Evolutionary conservation across 1,140 invertebrate species (phyloP).

Genomic region (Zaprionus tsacasi): DNA sequence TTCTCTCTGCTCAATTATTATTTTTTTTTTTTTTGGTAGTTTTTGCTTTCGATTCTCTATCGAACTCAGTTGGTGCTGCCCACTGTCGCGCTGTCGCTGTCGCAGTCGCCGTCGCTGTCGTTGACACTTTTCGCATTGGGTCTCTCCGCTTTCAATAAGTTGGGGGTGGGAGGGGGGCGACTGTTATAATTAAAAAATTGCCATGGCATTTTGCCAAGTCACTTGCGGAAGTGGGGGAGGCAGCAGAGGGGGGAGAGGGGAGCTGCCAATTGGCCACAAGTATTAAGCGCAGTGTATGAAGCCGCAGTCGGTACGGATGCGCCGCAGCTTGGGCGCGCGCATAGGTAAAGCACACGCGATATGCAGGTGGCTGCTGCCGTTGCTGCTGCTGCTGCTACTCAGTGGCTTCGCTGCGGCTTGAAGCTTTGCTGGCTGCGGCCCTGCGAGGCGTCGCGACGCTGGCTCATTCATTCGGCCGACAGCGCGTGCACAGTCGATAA

Average conservation of each 20-base stretch:
- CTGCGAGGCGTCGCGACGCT: conserved; percentile 44
- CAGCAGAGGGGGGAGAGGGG: conserved; percentile 4
- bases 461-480: conserved; percentile 22
- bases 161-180: too few relatives aligned
- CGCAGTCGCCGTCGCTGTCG: conserved; percentile 28
- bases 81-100: too few relatives aligned
- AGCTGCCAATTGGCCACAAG: conserved; percentile 38
- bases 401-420: conserved; percentile 37
- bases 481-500: conserved; percentile 78
- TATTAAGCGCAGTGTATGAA: conserved; percentile 71
- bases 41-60: conserved; percentile 11
- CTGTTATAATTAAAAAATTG: conserved; percentile 73
- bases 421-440: conserved; percentile 27
- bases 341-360: conserved; percentile 48
- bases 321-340: conserved; percentile 55
- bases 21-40: conserved; percentile 7
- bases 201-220: conserved; percentile 65
- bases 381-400: conserved; percentile 28
- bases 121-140: conserved; percentile 53
- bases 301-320: conserved; percentile 50
- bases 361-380: conserved; percentile 60
- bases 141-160: conserved; percentile 45
- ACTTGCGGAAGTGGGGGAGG: conserved; percentile 11
- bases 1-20: neutral
- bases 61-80: neutral